Percentiles rank a stretch among this genome's conserved stretches.
These are phyloP conservation scores for Scaptomyza tumidula DNA, from an alignment of 2,888 invertebrate genomes.

Conservation along the genomic window DNA sequence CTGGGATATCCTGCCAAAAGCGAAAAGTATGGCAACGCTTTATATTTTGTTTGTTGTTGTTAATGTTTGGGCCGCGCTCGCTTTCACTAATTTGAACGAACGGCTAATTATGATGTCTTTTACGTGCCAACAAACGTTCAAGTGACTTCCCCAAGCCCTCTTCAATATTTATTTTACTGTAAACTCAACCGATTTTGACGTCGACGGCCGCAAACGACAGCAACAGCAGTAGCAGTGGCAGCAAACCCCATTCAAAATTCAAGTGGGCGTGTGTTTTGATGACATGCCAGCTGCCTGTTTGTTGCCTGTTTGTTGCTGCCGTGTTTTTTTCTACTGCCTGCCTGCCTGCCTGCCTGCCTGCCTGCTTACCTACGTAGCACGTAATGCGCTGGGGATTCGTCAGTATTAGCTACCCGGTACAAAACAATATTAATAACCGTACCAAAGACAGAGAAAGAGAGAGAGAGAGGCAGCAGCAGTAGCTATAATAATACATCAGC, in stretches of 20 bases:
- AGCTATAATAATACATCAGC: constrained; percentile 80
- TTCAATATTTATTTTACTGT: constrained; percentile 78
- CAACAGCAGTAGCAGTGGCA: neutral
- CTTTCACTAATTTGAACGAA: constrained; percentile 61
- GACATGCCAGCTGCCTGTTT: constrained; percentile 61
- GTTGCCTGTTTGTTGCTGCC: constrained; percentile 14
- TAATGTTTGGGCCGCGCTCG: constrained; percentile 8
- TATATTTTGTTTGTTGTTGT: neutral
- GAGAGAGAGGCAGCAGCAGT: constrained; percentile 35
- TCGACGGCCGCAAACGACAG: constrained; percentile 42
- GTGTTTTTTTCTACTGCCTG: constrained; percentile 1
- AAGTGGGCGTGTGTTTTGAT: constrained; percentile 79
- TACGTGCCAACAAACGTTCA: constrained; percentile 76
- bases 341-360: constrained; percentile 4
- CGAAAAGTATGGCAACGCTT: neutral
- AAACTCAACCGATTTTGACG: constrained; percentile 58
- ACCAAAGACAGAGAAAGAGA: constrained; percentile 37
- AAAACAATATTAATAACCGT: constrained; percentile 82
- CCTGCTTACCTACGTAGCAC: constrained; percentile 74
- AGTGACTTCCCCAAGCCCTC: constrained; percentile 71
- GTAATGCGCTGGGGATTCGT: constrained; percentile 80
- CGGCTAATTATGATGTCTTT: constrained; percentile 79
- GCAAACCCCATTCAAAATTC: constrained; percentile 68
- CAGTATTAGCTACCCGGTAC: constrained; percentile 77
- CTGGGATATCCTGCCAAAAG: constrained; percentile 14